These are phyloP conservation scores for Characodon lateralis DNA, from an alignment of 2,797 vertebrate genomes.

Conservation along the genomic window DNA sequence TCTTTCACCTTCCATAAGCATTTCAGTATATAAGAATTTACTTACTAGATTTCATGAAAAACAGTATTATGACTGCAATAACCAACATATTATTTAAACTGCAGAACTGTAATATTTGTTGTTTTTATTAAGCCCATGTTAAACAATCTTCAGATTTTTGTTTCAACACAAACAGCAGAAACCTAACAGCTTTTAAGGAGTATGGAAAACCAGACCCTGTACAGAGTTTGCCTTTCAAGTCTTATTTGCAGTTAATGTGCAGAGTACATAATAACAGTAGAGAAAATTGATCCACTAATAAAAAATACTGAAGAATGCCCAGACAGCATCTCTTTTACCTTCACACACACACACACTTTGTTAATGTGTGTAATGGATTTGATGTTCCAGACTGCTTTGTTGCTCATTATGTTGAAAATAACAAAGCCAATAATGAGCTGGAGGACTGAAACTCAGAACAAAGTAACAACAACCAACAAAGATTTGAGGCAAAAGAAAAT, in stretches of 20 bases:
- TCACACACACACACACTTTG: conserved; percentile 19
- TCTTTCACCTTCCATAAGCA: too few relatives aligned
- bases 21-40: too few relatives aligned
- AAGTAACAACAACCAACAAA: conserved; percentile 46
- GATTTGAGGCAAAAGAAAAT: conserved; percentile 7
- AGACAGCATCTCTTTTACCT: conserved; percentile 1
- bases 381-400: conserved; percentile 43
- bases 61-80: too few relatives aligned
- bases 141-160: not conserved
- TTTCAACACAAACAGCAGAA: not conserved
- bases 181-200: not conserved
- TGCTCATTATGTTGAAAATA: conserved; percentile 60
- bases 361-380: conserved; percentile 61
- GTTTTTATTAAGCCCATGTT: not conserved
- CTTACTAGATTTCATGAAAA: too few relatives aligned
- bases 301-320: conserved; percentile 36
- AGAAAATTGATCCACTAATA: conserved; percentile 16
- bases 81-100: too few relatives aligned
- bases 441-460: conserved; percentile 44
- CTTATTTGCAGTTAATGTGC: conserved; percentile 14
- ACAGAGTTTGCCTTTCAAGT: conserved; percentile 14
- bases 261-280: conserved; percentile 47
- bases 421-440: conserved; percentile 45
- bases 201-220: not conserved
- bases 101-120: not conserved